Base-by-base conservation (phyloP, 2,113 vertebrate genomes). In the Pipa parva region DNA sequence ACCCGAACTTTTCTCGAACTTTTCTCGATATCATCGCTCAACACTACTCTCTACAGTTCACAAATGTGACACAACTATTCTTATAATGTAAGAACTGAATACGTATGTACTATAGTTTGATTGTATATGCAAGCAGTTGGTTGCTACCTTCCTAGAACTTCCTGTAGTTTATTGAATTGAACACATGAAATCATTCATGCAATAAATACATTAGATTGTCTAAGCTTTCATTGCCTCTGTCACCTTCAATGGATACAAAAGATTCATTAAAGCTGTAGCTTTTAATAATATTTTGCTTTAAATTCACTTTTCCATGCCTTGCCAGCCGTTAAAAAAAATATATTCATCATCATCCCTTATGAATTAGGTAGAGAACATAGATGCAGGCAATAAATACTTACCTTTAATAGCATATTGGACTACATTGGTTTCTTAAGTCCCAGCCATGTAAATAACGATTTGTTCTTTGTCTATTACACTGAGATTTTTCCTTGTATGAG, bases 401-500 rank as follows among this genome's bases (percentile, higher is more conserved):
- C 39, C 17, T 42, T n/a, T 42, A 15, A 42, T 6, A 42, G 15
- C n/a, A 15, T 27, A 55, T 64, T 49, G 22, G 25, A 29, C 45
- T 64, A 21, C 10, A 10, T 22, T n/a, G n/a, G 20, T 55, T 64
- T 55, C 36, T 57, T 66, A 26, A 57, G 39, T 57, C 33, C 46
- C 37, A 49, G 37, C 20, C 25, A 8, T 58, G 27, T 25, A 48
- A 57, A 21, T 33, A 66, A 58, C 48, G 56, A 46, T 66, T 58
- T 58, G 37, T n/a, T 17, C 52, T 28, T 39, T 58, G 24, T 9
- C 39, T 46, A 6, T 13, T 66, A 33, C 39, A 36, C 21, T 48
- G 55, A 66, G 45, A 42, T 48, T 17, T 48, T 48, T 66, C 36
- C 21, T 26, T 22, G 31, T 57, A 46, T 66, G 45, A 48, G 55